Evolutionary conservation across 2,888 invertebrate genomes (phyloP).

Genomic region (Embidobia sp.): DNA sequence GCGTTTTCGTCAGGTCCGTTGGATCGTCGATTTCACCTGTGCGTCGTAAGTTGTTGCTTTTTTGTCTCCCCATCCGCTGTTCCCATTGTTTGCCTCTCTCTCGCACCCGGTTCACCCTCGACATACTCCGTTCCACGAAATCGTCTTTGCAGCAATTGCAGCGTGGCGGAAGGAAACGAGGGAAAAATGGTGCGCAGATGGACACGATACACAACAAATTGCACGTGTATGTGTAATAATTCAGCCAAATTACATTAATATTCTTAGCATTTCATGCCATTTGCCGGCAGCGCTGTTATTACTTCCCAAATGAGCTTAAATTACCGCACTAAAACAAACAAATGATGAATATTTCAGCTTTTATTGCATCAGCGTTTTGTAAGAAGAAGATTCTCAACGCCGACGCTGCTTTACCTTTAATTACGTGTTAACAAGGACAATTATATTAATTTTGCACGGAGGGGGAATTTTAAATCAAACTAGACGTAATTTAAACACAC

Average conservation of each 20-base stretch:
- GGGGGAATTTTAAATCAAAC: constrained; percentile 8
- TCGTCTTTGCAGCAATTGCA: constrained; percentile 52
- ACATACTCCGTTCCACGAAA: constrained; percentile 34
- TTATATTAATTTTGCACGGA: constrained; percentile 7
- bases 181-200: constrained; percentile 50
- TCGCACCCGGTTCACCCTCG: constrained; percentile 2
- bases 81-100: background rate
- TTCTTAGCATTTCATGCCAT: constrained; percentile 34
- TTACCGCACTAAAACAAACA: constrained; percentile 41
- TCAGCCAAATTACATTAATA: constrained; percentile 46
- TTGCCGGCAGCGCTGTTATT: constrained; percentile 35
- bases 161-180: constrained; percentile 45
- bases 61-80: background rate
- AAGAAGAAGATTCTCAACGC: background rate
- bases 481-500: too few species aligned
- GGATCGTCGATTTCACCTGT: constrained; percentile 52
- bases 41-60: constrained; percentile 28
- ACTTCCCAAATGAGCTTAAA: constrained; percentile 34
- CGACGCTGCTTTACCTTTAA: constrained; percentile 22
- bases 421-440: constrained; percentile 21
- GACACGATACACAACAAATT: constrained; percentile 48
- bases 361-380: constrained; percentile 18
- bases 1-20: constrained; percentile 30
- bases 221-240: constrained; percentile 46
- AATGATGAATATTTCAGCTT: constrained; percentile 26